Evolutionary conservation across 23 tunicate genomes (phyloP), one percentile per base, ranked within the genome.

Genomic region (Botrylloides violaceus): DNA sequence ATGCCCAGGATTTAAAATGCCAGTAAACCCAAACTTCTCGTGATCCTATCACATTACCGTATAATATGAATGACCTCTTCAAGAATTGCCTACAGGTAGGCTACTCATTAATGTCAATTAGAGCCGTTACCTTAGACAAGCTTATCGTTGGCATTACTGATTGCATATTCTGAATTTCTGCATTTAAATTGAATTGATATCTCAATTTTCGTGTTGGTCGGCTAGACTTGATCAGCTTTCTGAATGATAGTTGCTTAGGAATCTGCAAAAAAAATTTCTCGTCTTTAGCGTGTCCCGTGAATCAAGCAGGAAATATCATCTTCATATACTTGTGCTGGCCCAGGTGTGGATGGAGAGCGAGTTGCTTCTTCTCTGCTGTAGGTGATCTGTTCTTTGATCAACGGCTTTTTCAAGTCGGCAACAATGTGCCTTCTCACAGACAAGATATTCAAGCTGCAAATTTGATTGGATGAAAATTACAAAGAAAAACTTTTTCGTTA

Each of bases 391-490:
- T 78, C 92, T 18, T 65, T 58, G 32, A 66, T 78, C 35, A 60
- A 30, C 0, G 70, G 57, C 76, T 76, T 76, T 53, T 83, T 83
- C 23, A 87, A 32, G 37, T 80, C 86, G 12, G 80, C 64, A 30
- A 80, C 68, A 0, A 87, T 80, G 33, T 80, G 86, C 27, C 95
- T 81, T 6, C 95, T 80, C n/a, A 87, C 81, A 35, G 82, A 61
- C 2, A 87, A 73, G 39, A 87, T 57, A 47, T 80, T 87, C 53
- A 87, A 49, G 39, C 95, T 87, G 74, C 23, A 62, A 55, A 34
- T 18, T 60, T 60, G 27, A 60, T 60, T n/a, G n/a, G n/a, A n/a
- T n/a, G n/a, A n/a, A n/a, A n/a, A n/a, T n/a, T n/a, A n/a, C n/a
- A n/a, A n/a, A n/a, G n/a, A n/a, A n/a, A n/a, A n/a, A n/a, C n/a